Base-by-base conservation (phyloP, 2,113 vertebrate genomes). In the Carettochelys insculpta region DNA sequence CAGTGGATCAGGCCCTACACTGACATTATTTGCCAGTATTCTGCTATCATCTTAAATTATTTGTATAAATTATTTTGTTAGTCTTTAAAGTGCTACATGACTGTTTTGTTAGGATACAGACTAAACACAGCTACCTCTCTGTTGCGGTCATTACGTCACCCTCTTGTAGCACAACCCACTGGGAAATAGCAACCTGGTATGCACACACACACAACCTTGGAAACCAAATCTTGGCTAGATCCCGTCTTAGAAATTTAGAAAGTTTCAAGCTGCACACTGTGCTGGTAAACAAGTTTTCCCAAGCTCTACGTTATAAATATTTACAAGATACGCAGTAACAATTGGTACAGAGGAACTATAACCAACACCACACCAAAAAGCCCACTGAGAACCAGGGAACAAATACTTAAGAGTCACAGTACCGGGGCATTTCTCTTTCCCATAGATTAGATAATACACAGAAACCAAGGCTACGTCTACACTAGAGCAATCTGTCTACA, bases 301-400 rank as follows among this genome's bases (percentile, higher is more conserved):
- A 86, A 95, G 90, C 50, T 0, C 0, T 65, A 93, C 83, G 73
- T 94, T 95, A 86, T 95, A 97, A 97, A 97, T 96, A 95, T 96
- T 97, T 97, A 97, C 92, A 92, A 56, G 53, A 87, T 90, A 92
- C 0, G 5, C 81, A 88, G 89, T 38, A 90, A 95, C 71, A 86
- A 95, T 38, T 68, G 61, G 19, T 12, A 52, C 0, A 50, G 86
- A 83, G 56, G 41, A 71, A 89, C 38, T 50, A 52, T 73, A 85
- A 34, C 41, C 0, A 8, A 22, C 27, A 80, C 45, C 77, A 85
- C 89, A 88, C 92, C 80, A 78, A 83, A 52, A 95, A 3, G 0
- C 0, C 53, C 4, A 1, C 47, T 8, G n/a, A 92, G 78, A 2
- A 25, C 43, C 87, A 92, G 77, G n/a, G 78, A 82, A 78, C 61